Evolutionary conservation across 1,140 invertebrate species (phyloP).

Genomic region (Cherax destructor): DNA sequence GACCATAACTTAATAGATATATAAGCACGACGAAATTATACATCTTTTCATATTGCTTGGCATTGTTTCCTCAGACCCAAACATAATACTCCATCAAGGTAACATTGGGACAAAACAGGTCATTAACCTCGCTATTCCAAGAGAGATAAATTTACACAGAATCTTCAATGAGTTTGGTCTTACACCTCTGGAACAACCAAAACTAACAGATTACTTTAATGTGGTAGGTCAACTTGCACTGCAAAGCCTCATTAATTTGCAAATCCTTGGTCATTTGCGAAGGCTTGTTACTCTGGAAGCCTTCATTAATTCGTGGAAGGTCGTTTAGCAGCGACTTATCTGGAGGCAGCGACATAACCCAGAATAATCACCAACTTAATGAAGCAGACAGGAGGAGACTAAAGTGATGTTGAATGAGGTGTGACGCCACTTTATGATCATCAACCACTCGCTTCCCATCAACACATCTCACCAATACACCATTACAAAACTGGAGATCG

Average conservation of each 20-base stretch:
- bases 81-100: too few species aligned
- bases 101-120: too few species aligned
- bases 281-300: constrained; percentile 41
- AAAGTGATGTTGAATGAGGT: constrained; percentile 1
- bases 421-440: neutral
- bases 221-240: constrained; percentile 24
- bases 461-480: neutral
- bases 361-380: constrained; percentile 39
- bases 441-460: neutral
- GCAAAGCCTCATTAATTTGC: constrained; percentile 46
- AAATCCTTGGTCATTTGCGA: constrained; percentile 52
- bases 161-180: neutral
- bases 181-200: neutral
- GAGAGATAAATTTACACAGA: neutral
- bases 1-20: too few species aligned
- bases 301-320: constrained; percentile 46
- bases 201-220: constrained; percentile 8
- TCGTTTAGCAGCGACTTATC: constrained; percentile 46
- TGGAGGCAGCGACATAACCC: constrained; percentile 40
- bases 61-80: too few species aligned
- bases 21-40: too few species aligned
- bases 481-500: neutral
- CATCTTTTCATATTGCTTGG: too few species aligned
- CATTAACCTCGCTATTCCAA: neutral
- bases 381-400: constrained; percentile 14